Conservation (phyloP, 1,140 invertebrate genomes). For the Arion vulgaris region DNA sequence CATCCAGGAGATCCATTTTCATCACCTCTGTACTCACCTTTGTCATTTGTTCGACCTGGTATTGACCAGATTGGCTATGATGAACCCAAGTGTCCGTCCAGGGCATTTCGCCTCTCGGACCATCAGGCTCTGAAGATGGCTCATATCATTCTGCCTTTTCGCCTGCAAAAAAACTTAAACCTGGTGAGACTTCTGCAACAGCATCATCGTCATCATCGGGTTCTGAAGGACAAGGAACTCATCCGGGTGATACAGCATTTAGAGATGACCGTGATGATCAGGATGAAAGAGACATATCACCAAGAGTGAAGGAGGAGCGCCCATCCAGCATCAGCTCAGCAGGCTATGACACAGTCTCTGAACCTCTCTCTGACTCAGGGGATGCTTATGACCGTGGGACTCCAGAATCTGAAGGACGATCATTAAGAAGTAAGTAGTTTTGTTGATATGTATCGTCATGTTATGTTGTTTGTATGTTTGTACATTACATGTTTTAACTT, state of each 20-base stretch:
- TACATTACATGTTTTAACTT: background rate
- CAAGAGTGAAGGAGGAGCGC: constrained; percentile 60
- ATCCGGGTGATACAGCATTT: background rate
- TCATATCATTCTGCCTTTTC: constrained; percentile 69
- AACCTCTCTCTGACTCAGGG: constrained; percentile 63
- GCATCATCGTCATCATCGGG: constrained; percentile 33
- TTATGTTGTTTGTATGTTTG: background rate
- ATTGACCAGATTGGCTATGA: constrained; percentile 56
- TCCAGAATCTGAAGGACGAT: constrained; percentile 66
- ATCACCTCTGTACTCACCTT: constrained; percentile 62
- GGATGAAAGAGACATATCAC: constrained; percentile 27
- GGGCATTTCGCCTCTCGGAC: constrained; percentile 63
- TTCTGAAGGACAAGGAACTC: constrained; percentile 10
- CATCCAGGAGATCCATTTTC: constrained; percentile 64
- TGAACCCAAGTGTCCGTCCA: constrained; percentile 48
- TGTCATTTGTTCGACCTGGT: constrained; percentile 60
- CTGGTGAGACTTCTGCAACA: constrained; percentile 50
- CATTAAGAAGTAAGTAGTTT: constrained; percentile 65
- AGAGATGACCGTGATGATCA: constrained; percentile 35
- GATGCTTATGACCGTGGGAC: constrained; percentile 62
- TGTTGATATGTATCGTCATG: background rate
- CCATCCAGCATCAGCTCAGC: constrained; percentile 65
- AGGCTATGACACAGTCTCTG: constrained; percentile 62
- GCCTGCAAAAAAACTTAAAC: constrained; percentile 64
- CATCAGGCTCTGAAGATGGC: constrained; percentile 50